These are phyloP conservation scores for Brachypteracias leptosomus DNA, from an alignment of 2,113 vertebrate species.

Conservation along the genomic window DNA sequence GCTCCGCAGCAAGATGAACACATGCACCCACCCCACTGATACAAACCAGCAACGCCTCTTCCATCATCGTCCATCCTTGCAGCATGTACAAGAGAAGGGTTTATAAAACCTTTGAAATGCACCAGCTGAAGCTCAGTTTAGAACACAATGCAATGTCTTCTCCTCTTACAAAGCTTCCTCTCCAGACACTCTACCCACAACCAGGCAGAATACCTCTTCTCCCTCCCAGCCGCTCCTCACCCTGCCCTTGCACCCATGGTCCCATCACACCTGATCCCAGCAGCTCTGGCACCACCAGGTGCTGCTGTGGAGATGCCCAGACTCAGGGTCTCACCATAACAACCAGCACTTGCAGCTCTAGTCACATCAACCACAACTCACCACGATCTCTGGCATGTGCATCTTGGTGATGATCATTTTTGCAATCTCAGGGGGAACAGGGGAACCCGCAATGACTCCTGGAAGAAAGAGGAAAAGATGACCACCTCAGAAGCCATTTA, in stretches of 20 bases:
- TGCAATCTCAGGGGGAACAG: constrained; percentile 83
- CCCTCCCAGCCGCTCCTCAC: neutral
- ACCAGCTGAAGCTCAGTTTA: neutral
- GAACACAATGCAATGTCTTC: neutral
- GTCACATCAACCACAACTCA: constrained; percentile 70
- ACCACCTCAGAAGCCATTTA: neutral
- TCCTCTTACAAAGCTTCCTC: neutral
- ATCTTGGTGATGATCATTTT: constrained; percentile 72
- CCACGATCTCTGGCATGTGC: constrained; percentile 76
- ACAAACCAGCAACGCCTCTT: neutral
- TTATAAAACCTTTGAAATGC: neutral
- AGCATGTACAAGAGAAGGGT: neutral
- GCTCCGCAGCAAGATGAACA: neutral
- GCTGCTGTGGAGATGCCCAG: neutral
- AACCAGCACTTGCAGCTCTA: neutral
- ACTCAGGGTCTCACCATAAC: rapidly evolving
- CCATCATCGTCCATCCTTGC: neutral
- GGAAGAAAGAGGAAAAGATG: constrained; percentile 5
- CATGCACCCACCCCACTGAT: neutral
- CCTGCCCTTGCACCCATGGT: rapidly evolving
- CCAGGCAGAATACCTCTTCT: neutral
- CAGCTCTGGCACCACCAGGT: neutral
- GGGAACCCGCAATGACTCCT: constrained; percentile 87
- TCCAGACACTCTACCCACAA: neutral
- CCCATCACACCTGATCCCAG: neutral